Evolutionary conservation across 2,797 vertebrate species (phyloP), one percentile per base, ranked within the genome.

Genomic region (Sorex maritimensis): DNA sequence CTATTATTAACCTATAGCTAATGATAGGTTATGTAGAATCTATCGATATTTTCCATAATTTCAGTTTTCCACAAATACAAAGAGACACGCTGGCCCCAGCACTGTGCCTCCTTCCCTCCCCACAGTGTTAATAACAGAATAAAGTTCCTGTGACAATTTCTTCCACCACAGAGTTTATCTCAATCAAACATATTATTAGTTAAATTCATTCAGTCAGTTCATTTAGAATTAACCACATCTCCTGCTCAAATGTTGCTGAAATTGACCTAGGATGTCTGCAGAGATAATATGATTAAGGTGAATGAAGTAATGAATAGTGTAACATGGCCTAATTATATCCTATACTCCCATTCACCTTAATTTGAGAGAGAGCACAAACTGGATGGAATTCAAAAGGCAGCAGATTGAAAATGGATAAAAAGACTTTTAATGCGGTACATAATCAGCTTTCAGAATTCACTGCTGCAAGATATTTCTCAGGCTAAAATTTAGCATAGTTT

Each of bases 321-420:
- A 96, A 96, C 92, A 92, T 15, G 0, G 73, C 38, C 81, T 95
- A 94, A 95, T 95, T 96, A 94, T 85, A 95, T 88, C 92, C 87
- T 83, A 73, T 79, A 96, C 95, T 94, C 88, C 90, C 96, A 81
- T 97, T 97, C 95, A 95, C 95, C 92, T 89, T 82, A 91, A 96
- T 92, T 93, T 96, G 96, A 96, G 94, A 97, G 97, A 92, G 77
- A 96, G 89, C 75, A 96, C 78, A 96, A 85, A 91, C 91, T 97
- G 97, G 86, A 91, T 92, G 67, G 92, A 96, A 97, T 97, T 96
- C 97, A 97, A 97, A 98, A 97, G 94, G 93, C 83, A 97, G 94
- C 96, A 96, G 78, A 93, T 89, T 93, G 96, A 92, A 97, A 96
- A 92, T 4, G 49, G 95, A 97, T 97, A 96, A 97, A 98, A 95